Conservation (phyloP, 2,888 invertebrate genomes). For the Eilema depressum region DNA sequence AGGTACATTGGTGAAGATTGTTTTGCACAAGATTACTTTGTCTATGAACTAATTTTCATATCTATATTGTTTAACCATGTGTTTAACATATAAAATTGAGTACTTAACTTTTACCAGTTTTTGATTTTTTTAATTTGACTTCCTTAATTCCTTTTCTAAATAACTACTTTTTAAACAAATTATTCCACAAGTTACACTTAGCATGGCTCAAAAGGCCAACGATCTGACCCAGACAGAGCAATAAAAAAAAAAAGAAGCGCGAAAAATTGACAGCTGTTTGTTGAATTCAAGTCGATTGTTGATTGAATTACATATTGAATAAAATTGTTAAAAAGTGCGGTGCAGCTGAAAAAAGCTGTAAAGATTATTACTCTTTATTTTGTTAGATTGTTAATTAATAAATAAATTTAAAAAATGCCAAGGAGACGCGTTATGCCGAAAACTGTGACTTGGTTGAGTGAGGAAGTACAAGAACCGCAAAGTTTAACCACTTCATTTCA, state of each 20-base stretch:
- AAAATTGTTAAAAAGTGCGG: neutral
- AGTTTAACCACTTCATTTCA: slow-evolving; percentile 69
- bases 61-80: too few relatives aligned
- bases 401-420: slow-evolving; percentile 52
- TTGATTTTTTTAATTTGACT: neutral
- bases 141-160: neutral
- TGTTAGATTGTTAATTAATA: neutral
- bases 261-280: slow-evolving; percentile 12
- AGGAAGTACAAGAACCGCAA: slow-evolving; percentile 68
- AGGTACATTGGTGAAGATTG: neutral
- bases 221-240: neutral
- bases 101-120: too few relatives aligned
- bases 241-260: slow-evolving; percentile 2
- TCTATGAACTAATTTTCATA: too few relatives aligned
- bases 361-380: neutral
- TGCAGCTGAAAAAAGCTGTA: too few relatives aligned
- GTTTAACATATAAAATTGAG: too few relatives aligned
- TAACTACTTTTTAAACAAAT: neutral
- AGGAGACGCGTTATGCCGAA: slow-evolving; percentile 57
- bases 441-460: slow-evolving; percentile 78
- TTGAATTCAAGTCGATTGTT: neutral
- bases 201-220: neutral
- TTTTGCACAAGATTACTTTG: neutral
- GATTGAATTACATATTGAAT: too few relatives aligned
- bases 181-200: neutral